Evolutionary conservation across 2,113 vertebrate species (phyloP).

Genomic region (Seriola aureovittata): DNA sequence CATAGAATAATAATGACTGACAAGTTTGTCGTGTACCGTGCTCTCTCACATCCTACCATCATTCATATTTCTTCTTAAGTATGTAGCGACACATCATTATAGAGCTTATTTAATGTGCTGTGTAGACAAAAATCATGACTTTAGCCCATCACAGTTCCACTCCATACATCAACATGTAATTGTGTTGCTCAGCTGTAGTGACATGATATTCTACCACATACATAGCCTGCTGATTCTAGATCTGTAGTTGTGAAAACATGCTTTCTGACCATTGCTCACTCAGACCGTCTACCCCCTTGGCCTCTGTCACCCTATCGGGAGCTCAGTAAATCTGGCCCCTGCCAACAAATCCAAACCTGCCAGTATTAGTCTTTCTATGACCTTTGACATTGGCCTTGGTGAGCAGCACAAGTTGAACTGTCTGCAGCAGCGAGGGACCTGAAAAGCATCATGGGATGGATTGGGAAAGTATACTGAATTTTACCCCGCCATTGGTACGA

Average conservation of each 20-base stretch:
- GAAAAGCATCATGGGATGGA: conserved; percentile 99
- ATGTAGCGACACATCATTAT: conserved; percentile 42
- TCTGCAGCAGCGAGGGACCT: conserved; percentile 99
- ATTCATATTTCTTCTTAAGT: conserved; percentile 50
- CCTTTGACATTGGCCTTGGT: conserved; percentile 99
- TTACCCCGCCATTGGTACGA: conserved; percentile 99
- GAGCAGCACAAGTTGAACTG: conserved; percentile 99
- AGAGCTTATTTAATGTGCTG: conserved; percentile 41
- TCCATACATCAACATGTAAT: conserved; percentile 55
- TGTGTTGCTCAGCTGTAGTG: conserved; percentile 40
- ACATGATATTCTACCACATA: conserved; percentile 45
- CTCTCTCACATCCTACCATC: conserved; percentile 54
- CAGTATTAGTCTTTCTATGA: conserved; percentile 89
- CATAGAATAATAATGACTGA: conserved; percentile 44
- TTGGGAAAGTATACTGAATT: conserved; percentile 99
- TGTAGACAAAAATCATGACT: conserved; percentile 39
- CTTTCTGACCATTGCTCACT: conserved; percentile 85
- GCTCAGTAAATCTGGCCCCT: conserved; percentile 82
- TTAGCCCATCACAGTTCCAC: conserved; percentile 48
- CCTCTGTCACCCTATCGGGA: conserved; percentile 78
- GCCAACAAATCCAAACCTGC: conserved; percentile 74
- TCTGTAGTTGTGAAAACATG: conserved; percentile 46
- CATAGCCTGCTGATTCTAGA: conserved; percentile 51
- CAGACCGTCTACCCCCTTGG: conserved; percentile 81
- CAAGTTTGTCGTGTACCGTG: conserved; percentile 28